Conservation (phyloP, 2,888 invertebrate genomes). For the Dusona sp. region DNA sequence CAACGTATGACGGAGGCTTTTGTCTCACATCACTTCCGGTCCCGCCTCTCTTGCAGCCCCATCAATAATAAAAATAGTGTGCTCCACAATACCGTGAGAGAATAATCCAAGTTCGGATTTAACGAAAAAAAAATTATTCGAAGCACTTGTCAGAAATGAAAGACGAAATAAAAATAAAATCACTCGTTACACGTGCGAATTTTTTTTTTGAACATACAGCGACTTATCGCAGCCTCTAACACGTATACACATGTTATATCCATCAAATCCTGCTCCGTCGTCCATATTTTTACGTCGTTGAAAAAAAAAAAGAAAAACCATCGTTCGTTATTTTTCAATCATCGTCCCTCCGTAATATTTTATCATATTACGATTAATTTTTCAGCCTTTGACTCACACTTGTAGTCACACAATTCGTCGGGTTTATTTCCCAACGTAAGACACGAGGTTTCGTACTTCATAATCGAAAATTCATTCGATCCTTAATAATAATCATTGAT, state of each 20-base stretch:
- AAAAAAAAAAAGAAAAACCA: constrained; percentile 2
- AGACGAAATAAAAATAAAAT: not conserved
- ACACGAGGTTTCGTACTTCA: constrained; percentile 4
- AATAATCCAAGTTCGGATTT: not conserved
- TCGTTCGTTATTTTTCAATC: constrained; percentile 26
- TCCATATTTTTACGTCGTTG: not conserved
- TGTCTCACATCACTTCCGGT: constrained; percentile 34
- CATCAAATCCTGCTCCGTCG: not conserved
- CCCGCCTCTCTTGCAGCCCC: constrained; percentile 23
- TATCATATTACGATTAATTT: not conserved
- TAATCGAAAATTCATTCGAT: not conserved
- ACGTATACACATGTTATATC: not conserved
- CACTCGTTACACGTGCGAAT: constrained; percentile 9
- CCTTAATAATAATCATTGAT: not conserved
- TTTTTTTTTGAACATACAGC: not conserved
- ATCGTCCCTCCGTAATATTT: constrained; percentile 10
- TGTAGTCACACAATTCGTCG: not conserved
- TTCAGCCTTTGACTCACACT: not conserved
- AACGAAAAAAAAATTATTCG: constrained; percentile 29
- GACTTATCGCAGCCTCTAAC: not conserved
- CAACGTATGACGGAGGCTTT: constrained; percentile 5
- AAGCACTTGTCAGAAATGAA: constrained; percentile 28
- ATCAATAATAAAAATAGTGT: not conserved
- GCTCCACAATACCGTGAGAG: not conserved
- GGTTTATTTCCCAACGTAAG: not conserved